Evolutionary conservation across 2,888 invertebrate species (phyloP).

Genomic region (Orgyia antiqua): DNA sequence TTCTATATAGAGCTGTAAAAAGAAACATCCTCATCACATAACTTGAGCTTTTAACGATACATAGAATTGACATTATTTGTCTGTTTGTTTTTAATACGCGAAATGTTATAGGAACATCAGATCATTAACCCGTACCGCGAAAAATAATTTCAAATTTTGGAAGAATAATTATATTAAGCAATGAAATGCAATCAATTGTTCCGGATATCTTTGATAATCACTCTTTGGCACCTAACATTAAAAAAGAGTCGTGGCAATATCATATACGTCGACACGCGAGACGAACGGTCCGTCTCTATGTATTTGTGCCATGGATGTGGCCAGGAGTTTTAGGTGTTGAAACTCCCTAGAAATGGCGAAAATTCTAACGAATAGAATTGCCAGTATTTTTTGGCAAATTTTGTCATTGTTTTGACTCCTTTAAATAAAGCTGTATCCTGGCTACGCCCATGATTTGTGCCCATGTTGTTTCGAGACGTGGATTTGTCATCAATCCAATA

Average conservation of each 20-base stretch:
- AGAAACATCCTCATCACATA: constrained; percentile 65
- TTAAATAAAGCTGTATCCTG: too few species aligned
- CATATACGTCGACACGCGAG: constrained; percentile 38
- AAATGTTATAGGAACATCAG: constrained; percentile 74
- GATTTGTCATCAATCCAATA: too few species aligned
- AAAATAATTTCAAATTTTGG: constrained; percentile 66
- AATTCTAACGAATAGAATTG: too few species aligned
- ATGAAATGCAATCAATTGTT: constrained; percentile 60
- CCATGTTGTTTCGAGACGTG: constrained; percentile 16
- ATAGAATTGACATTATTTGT: constrained; percentile 67
- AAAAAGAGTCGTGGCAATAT: constrained; percentile 49
- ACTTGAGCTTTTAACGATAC: constrained; percentile 73
- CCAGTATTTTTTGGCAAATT: too few species aligned
- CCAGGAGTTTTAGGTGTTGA: too few species aligned
- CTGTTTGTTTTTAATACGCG: constrained; percentile 43
- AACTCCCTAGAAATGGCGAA: too few species aligned
- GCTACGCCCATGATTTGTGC: too few species aligned
- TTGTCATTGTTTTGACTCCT: too few species aligned
- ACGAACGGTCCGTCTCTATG: constrained; percentile 36
- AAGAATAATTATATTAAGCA: constrained; percentile 57
- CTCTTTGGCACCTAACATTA: constrained; percentile 74
- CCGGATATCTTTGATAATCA: constrained; percentile 74
- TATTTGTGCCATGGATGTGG: too few species aligned
- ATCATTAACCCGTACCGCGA: constrained; percentile 74
- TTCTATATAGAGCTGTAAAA: constrained; percentile 55